Conservation (phyloP, 1,140 invertebrate species). For the Fopius arisanus region DNA sequence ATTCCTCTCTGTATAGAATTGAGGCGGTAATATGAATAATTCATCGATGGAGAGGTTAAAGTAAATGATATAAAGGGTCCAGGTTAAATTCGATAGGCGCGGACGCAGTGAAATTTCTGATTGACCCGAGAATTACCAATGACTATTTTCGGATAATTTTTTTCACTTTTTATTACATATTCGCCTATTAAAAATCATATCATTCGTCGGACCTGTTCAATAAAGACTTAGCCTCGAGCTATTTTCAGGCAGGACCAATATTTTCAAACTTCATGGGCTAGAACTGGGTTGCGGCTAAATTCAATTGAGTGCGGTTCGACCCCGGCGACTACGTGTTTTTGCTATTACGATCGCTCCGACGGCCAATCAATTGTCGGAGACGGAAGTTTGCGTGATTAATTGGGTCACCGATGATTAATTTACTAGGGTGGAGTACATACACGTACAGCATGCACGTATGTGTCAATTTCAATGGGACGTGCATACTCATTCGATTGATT, state of each 20-base stretch:
- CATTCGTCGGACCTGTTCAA: no score
- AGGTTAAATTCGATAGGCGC: constrained; percentile 58
- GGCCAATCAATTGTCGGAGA: constrained; percentile 35
- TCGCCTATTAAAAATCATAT: no score
- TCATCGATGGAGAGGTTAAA: constrained; percentile 39
- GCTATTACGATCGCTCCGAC: constrained; percentile 33
- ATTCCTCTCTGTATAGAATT: constrained; percentile 50
- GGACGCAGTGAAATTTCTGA: constrained; percentile 58
- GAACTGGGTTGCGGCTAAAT: background rate
- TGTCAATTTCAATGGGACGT: constrained; percentile 19
- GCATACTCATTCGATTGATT: background rate
- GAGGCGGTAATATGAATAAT: constrained; percentile 57
- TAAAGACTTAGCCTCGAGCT: no score
- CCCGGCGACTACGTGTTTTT: constrained; percentile 21
- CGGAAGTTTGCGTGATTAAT: constrained; percentile 38
- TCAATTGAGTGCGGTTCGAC: constrained; percentile 17
- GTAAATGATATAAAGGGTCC: constrained; percentile 41
- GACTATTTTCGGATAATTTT: no score
- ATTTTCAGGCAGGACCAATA: background rate
- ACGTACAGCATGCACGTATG: constrained; percentile 3
- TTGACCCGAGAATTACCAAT: constrained; percentile 53
- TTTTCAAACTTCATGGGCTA: background rate
- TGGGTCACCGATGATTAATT: constrained; percentile 37
- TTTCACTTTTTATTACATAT: no score
- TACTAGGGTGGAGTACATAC: background rate